Evolutionary conservation across 2,113 vertebrate genomes (phyloP).

Genomic region (Phyllopteryx taeniolatus): DNA sequence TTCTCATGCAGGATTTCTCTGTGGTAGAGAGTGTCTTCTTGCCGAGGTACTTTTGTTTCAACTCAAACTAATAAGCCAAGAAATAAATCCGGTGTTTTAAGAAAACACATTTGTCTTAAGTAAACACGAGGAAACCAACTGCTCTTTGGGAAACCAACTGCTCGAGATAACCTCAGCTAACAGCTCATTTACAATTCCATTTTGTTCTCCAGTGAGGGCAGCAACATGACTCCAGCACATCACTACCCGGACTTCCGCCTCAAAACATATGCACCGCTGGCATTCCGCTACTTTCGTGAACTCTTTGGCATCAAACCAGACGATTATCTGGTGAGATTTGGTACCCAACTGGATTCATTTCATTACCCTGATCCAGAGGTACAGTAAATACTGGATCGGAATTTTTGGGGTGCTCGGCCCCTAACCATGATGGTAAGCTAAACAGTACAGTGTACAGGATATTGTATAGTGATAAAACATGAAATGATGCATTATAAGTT

Average conservation of each 20-base stretch:
- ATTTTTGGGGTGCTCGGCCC: no score
- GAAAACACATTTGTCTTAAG: no score
- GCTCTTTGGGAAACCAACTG: background rate
- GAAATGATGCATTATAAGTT: no score
- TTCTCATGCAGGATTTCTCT: constrained; percentile 98
- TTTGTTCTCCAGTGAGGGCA: constrained; percentile 80
- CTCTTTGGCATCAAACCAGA: constrained; percentile 96
- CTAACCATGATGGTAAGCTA: no score
- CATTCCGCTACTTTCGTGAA: constrained; percentile 96
- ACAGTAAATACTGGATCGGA: no score
- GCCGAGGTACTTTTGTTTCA: constrained; percentile 79
- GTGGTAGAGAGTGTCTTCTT: constrained; percentile 94
- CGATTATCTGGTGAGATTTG: constrained; percentile 88
- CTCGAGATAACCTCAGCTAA: no score
- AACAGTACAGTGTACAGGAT: no score
- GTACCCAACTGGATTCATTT: background rate
- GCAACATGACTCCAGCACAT: constrained; percentile 94
- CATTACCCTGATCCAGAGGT: background rate
- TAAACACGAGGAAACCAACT: no score
- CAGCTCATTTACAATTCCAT: background rate
- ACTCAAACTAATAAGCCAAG: background rate
- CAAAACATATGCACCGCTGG: constrained; percentile 93
- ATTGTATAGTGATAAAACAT: no score
- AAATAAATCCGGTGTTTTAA: background rate
- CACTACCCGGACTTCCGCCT: constrained; percentile 93